phyloP scores from a whole-genome alignment of 2,888 invertebrate species.

The Stenodema calcarata region DNA sequence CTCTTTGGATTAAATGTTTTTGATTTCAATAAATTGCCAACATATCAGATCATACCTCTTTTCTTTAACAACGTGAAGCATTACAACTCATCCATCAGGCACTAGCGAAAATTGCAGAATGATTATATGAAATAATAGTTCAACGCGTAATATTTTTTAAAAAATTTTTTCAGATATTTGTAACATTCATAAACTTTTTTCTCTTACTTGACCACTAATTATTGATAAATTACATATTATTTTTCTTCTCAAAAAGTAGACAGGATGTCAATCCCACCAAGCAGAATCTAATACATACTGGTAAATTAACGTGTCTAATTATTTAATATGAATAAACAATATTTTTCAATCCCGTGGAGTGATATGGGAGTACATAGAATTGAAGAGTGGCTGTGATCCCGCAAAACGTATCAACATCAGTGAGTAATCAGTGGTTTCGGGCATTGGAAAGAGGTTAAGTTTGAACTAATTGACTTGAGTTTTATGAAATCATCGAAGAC shows the following conservation, averaged over 20 bases:
- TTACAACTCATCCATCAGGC: neutral
- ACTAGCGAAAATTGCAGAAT: neutral
- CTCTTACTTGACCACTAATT: neutral
- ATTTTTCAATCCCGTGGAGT: neutral
- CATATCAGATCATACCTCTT: neutral
- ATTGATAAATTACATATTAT: neutral
- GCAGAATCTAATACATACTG: neutral
- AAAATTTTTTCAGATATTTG: too few relatives aligned
- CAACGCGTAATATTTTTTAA: neutral
- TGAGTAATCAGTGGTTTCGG: neutral
- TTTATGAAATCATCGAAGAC: neutral
- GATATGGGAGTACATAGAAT: neutral
- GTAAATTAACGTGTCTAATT: neutral
- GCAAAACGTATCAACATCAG: neutral
- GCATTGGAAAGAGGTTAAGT: neutral
- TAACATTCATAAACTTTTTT: slow-evolving; percentile 14
- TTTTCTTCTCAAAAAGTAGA: neutral
- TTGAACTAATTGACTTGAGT: neutral
- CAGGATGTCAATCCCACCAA: neutral
- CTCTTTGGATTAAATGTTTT: slow-evolving; percentile 11
- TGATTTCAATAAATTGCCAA: neutral
- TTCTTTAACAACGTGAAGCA: neutral
- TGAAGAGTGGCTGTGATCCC: neutral
- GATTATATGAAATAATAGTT: neutral
- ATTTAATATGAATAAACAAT: neutral